Conservation (phyloP, 2,888 invertebrate genomes). For the Nomada ferruginata region DNA sequence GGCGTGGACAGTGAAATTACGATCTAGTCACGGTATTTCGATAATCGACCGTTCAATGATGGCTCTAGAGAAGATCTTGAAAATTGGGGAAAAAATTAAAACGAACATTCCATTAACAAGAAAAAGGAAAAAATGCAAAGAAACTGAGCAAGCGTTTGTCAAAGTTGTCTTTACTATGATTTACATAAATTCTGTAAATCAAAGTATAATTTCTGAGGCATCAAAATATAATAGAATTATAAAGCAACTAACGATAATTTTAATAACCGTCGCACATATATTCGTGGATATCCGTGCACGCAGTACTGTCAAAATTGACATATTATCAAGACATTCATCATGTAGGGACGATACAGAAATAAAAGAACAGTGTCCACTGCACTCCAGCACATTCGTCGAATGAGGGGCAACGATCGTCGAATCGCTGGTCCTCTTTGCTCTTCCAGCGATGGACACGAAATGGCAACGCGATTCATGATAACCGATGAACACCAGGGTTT, state of each 20-base stretch:
- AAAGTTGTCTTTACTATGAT: no score
- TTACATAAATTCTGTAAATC: no score
- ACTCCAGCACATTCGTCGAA: neutral
- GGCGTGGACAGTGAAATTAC: conserved; percentile 36
- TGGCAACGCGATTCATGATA: conserved; percentile 48
- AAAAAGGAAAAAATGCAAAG: no score
- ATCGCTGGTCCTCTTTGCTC: neutral
- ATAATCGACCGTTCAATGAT: conserved; percentile 29
- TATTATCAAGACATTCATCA: conserved; percentile 17
- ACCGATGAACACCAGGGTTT: conserved; percentile 46
- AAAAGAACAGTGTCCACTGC: neutral
- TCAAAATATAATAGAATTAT: neutral
- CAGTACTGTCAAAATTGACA: conserved; percentile 14
- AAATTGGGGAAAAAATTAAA: neutral
- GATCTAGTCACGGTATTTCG: conserved; percentile 30
- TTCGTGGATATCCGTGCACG: neutral
- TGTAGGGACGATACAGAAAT: neutral
- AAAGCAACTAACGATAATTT: neutral
- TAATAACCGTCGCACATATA: neutral
- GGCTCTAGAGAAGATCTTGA: neutral
- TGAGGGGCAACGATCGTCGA: conserved; percentile 3
- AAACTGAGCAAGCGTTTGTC: no score
- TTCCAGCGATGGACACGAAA: conserved; percentile 27
- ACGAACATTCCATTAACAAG: neutral
- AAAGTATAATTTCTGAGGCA: neutral